Evolutionary conservation across 2,113 vertebrate genomes (phyloP), one percentile per base, ranked within the genome.

Genomic region (Tetraodon nigroviridis): DNA sequence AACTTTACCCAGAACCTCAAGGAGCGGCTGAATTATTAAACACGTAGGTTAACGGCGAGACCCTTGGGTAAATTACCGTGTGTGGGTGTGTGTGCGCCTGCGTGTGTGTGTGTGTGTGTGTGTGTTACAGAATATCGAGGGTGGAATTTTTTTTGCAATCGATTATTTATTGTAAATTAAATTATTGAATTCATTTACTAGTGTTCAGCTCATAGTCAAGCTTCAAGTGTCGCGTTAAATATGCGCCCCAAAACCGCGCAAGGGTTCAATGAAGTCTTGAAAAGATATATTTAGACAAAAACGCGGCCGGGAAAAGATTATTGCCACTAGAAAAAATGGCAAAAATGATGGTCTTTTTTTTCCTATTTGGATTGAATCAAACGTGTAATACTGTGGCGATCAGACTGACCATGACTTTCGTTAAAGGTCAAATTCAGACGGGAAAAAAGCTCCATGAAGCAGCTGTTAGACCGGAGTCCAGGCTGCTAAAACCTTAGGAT

Each of bases 11-110:
- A 90, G 53, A 89, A 80, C 75, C 80, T 76, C 72, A 14, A 83
- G 87, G 79, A 84, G 61, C 20, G 80, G 42, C 88, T 91, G 88
- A 92, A 93, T 93, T 90, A 93, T 92, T 92, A 90, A 90, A 76
- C 44, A 69, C 59, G 56, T 65, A 83, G 80, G 87, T 81, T 86
- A 78, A 73, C 77, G 57, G 75, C 69, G 24, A 83, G 70, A 80
- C 58, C 65, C 67, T 64, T 45, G 45, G 55, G 53, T 42, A 57
- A 66, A 69, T 54, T 49, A 62, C 55, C 32, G 53, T 17, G 46
- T 19, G 18, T 18, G 21, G 5, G 51, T 5, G 5, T 20, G 49
- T 22, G 44, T 17, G 45, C 16, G 45, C 16, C 7, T 45, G 20
- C 12, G 20, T 21, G 29, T 15, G 45, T 18, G 21, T 7, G 51